These are phyloP conservation scores for Napeogenes inachia DNA, from an alignment of 2,888 invertebrate species.

Conservation along the genomic window DNA sequence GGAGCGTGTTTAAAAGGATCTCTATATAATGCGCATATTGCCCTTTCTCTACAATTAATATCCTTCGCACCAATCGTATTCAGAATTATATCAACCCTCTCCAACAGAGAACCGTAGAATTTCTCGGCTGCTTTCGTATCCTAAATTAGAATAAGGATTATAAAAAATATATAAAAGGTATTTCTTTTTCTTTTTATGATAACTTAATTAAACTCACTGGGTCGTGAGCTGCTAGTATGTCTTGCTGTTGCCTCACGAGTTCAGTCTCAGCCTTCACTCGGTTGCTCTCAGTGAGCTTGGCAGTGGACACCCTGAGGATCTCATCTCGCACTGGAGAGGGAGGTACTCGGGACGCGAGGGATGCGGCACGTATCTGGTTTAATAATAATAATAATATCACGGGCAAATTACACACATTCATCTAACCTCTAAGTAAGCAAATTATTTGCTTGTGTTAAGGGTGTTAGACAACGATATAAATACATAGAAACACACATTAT, in stretches of 20 bases:
- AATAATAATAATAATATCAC: too few relatives aligned
- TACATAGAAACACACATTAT: too few relatives aligned
- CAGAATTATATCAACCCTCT: slow-evolving; percentile 86
- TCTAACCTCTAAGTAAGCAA: too few relatives aligned
- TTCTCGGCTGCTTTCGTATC: slow-evolving; percentile 66
- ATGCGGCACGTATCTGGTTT: slow-evolving; percentile 59
- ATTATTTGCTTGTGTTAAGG: too few relatives aligned
- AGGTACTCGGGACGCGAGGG: slow-evolving; percentile 60
- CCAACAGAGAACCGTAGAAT: slow-evolving; percentile 88
- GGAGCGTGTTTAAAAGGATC: slow-evolving; percentile 89
- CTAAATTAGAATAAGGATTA: slow-evolving; percentile 35
- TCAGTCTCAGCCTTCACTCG: slow-evolving; percentile 77
- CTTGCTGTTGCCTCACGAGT: slow-evolving; percentile 77
- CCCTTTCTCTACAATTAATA: slow-evolving; percentile 85
- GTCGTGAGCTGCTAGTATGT: slow-evolving; percentile 71
- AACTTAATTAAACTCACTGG: slow-evolving; percentile 46
- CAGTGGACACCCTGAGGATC: slow-evolving; percentile 65
- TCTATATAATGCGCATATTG: slow-evolving; percentile 90
- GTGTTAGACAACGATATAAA: too few relatives aligned
- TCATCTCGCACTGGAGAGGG: slow-evolving; percentile 67
- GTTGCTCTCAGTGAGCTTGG: slow-evolving; percentile 75
- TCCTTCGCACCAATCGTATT: slow-evolving; percentile 83
- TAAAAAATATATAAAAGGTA: too few relatives aligned
- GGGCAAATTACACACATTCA: too few relatives aligned
- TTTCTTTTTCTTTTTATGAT: too few relatives aligned